These are phyloP conservation scores for Nomia melanderi DNA, from an alignment of 1,140 invertebrate genomes.

Conservation along the genomic window DNA sequence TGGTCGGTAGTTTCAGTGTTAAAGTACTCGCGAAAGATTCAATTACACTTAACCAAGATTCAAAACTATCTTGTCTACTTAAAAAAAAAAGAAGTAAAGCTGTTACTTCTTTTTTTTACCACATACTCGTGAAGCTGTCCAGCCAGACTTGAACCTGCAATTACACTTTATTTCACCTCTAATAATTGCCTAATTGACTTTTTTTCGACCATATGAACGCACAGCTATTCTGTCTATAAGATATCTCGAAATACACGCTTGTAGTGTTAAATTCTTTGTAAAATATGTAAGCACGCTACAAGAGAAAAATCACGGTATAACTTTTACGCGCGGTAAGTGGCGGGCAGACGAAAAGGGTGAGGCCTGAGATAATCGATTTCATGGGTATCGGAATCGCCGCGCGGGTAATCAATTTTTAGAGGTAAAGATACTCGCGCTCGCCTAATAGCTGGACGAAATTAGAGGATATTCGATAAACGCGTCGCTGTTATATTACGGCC, in stretches of 20 bases:
- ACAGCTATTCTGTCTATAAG: neutral
- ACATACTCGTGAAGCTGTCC: too few relatives aligned
- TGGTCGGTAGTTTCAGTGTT: too few relatives aligned
- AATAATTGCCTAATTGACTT: constrained; percentile 49
- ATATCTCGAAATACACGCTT: constrained; percentile 19
- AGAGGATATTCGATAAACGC: constrained; percentile 6
- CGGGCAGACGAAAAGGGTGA: neutral
- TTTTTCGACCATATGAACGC: constrained; percentile 38
- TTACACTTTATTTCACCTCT: too few relatives aligned
- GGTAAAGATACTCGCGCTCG: neutral
- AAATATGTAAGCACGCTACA: too few relatives aligned
- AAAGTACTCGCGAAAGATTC: too few relatives aligned
- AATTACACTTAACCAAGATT: too few relatives aligned
- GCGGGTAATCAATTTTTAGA: neutral
- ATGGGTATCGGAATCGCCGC: constrained; percentile 2
- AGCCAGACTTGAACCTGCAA: too few relatives aligned
- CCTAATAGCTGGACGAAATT: constrained; percentile 1
- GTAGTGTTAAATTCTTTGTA: too few relatives aligned
- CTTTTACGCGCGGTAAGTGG: neutral
- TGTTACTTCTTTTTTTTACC: too few relatives aligned
- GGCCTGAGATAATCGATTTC: constrained; percentile 20
- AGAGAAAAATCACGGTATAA: too few relatives aligned
- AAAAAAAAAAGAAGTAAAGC: too few relatives aligned
- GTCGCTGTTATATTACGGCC: neutral
- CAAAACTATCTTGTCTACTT: too few relatives aligned